Evolutionary conservation across 2,797 vertebrate species (phyloP), one percentile per base, ranked within the genome.

Genomic region (Oryzias sinensis): DNA sequence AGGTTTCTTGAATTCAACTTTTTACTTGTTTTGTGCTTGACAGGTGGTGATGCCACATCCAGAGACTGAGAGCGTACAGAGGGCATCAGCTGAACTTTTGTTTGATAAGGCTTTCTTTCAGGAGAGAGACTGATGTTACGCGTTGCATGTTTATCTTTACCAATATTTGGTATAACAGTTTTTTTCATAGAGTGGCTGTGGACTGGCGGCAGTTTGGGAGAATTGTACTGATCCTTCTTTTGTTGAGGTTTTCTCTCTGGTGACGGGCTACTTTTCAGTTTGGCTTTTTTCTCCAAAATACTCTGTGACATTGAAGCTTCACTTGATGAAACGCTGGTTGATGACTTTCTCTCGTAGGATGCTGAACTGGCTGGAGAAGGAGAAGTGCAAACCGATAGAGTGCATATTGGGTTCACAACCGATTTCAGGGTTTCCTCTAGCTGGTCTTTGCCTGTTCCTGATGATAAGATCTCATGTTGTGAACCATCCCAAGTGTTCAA

Each of bases 41-140:
- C 68, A 18, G 84, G 77, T 1, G 85, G 76, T 4, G 82, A 88
- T 1, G 6, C 44, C 27, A 84, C 42, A 49, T 88, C 88, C 56
- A 86, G 49, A 65, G 90, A 88, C 56, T 89, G 79, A 69, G 88
- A 87, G 72, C 82, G 80, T 40, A 81, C 83, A 52, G 81, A 89
- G 0, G 3, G 46, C 56, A 25, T 82, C 22, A 77, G 81, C 44
- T 64, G 72, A 15, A 17, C 22, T 62, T 68, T 61, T 9, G 68
- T 33, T 59, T 76, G 66, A 43, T 53, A 2, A 46, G 68, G 71
- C 56, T 69, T 78, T 58, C 59, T 84, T 49, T 83, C 67, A 43
- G 59, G 49, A 11, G 70, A 61, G 8, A 79, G 73, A 40, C 68
- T 79, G 1, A 49, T 15, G 18, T 61, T 57, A 20, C 69, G 49